These are phyloP conservation scores for Gnatocerus cornutus DNA, from an alignment of 2,888 invertebrate genomes.

Conservation along the genomic window DNA sequence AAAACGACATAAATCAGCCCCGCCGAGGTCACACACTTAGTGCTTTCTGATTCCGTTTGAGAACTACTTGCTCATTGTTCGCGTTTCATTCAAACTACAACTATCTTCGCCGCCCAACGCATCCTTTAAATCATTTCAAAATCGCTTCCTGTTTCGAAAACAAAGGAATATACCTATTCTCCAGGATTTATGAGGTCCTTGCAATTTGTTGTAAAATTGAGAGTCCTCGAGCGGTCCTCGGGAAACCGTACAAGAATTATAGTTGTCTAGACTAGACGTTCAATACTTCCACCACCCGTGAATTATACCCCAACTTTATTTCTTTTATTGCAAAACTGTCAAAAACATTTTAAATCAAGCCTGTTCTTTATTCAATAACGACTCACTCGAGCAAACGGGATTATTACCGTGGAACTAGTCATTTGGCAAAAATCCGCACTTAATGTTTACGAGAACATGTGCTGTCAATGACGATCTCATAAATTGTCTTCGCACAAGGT, in stretches of 20 bases:
- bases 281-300: slow-evolving; percentile 6
- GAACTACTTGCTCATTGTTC: too few relatives aligned
- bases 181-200: slow-evolving; percentile 23
- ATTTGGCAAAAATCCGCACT: slow-evolving; percentile 21
- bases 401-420: neutral
- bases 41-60: too few relatives aligned
- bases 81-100: too few relatives aligned
- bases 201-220: slow-evolving; percentile 30
- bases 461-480: slow-evolving; percentile 35
- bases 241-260: slow-evolving; percentile 20
- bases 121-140: slow-evolving; percentile 12
- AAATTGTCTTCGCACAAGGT: slow-evolving; percentile 22
- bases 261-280: slow-evolving; percentile 19
- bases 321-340: slow-evolving; percentile 14
- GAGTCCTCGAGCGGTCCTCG: slow-evolving; percentile 8
- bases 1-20: slow-evolving; percentile 29
- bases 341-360: slow-evolving; percentile 25
- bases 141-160: slow-evolving; percentile 10
- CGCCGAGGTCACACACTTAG: neutral
- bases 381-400: neutral
- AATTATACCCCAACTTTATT: slow-evolving; percentile 22
- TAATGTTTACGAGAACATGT: slow-evolving; percentile 25
- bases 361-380: slow-evolving; percentile 10
- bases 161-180: slow-evolving; percentile 11
- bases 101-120: neutral